Evolutionary conservation across 2,797 vertebrate genomes (phyloP).

Genomic region (Manis pentadactyla): DNA sequence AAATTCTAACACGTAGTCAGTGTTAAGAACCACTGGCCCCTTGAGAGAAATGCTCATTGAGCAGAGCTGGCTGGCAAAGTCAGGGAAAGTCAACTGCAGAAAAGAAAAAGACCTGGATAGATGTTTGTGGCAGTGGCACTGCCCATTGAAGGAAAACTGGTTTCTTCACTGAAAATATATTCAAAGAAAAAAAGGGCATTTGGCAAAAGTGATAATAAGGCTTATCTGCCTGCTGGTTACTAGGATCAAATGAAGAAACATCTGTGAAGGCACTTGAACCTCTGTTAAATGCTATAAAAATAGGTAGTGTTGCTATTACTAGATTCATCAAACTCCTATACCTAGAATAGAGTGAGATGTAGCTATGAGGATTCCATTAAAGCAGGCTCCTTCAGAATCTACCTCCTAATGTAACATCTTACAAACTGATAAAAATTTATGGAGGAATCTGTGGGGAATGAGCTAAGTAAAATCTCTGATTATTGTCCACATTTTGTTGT

Average conservation of each 20-base stretch:
- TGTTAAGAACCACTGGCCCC: background rate
- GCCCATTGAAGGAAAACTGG: background rate
- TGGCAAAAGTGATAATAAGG: background rate
- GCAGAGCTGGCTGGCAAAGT: background rate
- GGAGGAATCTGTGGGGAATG: accelerated
- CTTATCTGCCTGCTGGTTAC: background rate
- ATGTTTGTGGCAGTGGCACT: background rate
- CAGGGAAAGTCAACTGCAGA: background rate
- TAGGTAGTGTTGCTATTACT: no score
- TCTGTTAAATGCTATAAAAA: background rate
- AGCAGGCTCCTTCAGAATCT: background rate
- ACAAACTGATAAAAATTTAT: background rate
- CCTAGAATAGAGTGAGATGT: background rate
- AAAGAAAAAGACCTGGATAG: background rate
- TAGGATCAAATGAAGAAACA: background rate
- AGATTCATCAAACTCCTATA: background rate
- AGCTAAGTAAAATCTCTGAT: background rate
- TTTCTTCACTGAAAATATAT: background rate
- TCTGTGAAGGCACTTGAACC: background rate
- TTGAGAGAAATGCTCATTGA: background rate
- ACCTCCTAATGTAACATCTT: background rate
- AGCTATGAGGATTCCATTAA: background rate
- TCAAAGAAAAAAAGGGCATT: background rate
- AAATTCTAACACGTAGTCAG: background rate
- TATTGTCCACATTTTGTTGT: background rate